These are phyloP conservation scores for Nemotelus nigrinus DNA, from an alignment of 2,888 invertebrate species.

Conservation along the genomic window DNA sequence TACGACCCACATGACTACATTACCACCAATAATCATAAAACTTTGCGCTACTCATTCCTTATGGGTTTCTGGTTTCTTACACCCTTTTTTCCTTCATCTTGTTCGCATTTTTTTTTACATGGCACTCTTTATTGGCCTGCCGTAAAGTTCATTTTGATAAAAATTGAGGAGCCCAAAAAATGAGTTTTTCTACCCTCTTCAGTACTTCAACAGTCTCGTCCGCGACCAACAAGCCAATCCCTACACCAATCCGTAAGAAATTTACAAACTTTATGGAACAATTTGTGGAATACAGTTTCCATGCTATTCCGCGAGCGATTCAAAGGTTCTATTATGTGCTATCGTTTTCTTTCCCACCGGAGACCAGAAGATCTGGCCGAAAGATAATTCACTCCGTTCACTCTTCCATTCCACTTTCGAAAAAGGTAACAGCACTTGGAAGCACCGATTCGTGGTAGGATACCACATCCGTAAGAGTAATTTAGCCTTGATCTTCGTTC, in stretches of 20 bases:
- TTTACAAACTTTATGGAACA: slow-evolving; percentile 37
- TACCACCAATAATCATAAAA: slow-evolving; percentile 46
- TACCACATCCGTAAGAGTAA: too few species aligned
- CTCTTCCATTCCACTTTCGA: neutral
- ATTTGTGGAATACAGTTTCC: slow-evolving; percentile 37
- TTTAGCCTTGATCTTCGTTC: too few species aligned
- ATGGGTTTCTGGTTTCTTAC: slow-evolving; percentile 18
- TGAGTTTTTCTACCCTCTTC: slow-evolving; percentile 32
- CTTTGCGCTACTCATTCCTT: slow-evolving; percentile 39
- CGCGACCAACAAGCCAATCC: too few species aligned
- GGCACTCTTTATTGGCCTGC: slow-evolving; percentile 38
- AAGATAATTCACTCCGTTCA: neutral
- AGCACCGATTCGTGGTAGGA: too few species aligned
- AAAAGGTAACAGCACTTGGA: too few species aligned
- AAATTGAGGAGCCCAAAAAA: slow-evolving; percentile 43
- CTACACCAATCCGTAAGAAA: slow-evolving; percentile 16
- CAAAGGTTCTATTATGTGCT: neutral
- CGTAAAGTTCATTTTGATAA: slow-evolving; percentile 46
- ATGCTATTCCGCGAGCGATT: slow-evolving; percentile 8
- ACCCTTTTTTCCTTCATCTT: slow-evolving; percentile 18
- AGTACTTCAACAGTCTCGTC: neutral
- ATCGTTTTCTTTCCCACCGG: neutral
- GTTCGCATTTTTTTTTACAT: neutral
- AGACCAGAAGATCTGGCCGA: neutral
- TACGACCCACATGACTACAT: slow-evolving; percentile 42